Conservation (phyloP, 2,888 invertebrate genomes). For the Tribolium freemani region DNA sequence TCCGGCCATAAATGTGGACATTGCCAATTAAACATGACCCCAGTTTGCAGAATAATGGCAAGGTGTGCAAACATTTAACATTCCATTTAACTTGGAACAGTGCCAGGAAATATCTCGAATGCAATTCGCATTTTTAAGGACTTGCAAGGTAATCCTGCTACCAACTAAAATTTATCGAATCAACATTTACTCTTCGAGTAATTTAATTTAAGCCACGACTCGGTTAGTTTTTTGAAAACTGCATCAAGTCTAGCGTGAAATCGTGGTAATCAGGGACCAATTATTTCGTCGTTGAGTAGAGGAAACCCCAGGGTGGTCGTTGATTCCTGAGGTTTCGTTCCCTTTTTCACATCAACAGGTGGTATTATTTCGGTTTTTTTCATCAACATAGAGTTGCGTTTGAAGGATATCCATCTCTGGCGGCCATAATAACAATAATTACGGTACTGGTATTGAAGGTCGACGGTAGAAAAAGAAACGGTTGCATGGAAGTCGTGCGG, state of each 20-base stretch:
- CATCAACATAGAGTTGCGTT: background rate
- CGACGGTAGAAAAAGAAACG: conserved; percentile 8
- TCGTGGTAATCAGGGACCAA: background rate
- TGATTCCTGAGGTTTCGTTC: background rate
- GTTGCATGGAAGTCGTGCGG: conserved; percentile 4
- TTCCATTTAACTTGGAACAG: background rate
- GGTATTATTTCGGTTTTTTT: conserved; percentile 11
- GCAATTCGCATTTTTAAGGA: background rate
- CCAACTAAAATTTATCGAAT: background rate
- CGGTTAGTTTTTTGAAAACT: background rate
- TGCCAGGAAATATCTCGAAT: background rate
- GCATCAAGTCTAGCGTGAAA: background rate
- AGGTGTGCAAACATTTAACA: background rate
- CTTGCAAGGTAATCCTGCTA: background rate
- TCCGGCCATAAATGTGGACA: background rate
- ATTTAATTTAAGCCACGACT: background rate
- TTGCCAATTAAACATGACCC: background rate
- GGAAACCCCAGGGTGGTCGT: background rate
- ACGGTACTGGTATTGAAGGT: conserved; percentile 11
- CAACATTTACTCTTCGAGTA: background rate
- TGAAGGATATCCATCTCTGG: conserved; percentile 1
- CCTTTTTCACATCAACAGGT: conserved; percentile 18
- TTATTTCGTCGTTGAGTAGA: background rate
- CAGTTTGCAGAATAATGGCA: background rate
- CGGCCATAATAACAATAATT: conserved; percentile 13